Conservation (phyloP, 2,113 vertebrate species). For the Mormyrus lacerda region DNA sequence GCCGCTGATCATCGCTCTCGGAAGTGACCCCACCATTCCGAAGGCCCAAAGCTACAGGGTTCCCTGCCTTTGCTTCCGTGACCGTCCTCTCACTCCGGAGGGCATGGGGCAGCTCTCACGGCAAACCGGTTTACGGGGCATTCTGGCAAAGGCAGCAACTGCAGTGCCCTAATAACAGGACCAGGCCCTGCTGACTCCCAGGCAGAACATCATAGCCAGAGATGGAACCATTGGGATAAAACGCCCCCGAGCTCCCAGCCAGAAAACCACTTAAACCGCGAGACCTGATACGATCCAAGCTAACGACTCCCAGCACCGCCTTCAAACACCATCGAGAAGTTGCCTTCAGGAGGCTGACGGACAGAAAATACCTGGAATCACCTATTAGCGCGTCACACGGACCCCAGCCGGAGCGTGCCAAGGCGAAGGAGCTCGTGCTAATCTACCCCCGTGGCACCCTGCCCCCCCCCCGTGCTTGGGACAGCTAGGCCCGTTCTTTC, state of each 20-base stretch:
- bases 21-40: background rate
- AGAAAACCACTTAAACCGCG: conserved; percentile 26
- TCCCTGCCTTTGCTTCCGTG: background rate
- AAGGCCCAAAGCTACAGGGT: background rate
- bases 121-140: background rate
- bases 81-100: background rate
- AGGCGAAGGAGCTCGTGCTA: conserved; percentile 13
- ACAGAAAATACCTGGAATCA: conserved; percentile 22
- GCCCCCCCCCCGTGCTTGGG: background rate
- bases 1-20: background rate
- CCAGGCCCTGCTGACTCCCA: background rate
- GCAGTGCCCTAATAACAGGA: conserved; percentile 13
- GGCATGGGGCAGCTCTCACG: background rate
- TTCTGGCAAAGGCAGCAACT: background rate
- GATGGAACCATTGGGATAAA: conserved; percentile 1
- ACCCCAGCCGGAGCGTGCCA: conserved; percentile 27
- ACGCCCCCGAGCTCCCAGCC: conserved; percentile 11
- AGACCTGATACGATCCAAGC: conserved; percentile 20
- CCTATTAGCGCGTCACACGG: conserved; percentile 18
- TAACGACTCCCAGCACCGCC: conserved; percentile 22
- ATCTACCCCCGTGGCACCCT: conserved; percentile 4
- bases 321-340: conserved; percentile 17
- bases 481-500: background rate
- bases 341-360: conserved; percentile 16
- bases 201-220: background rate